phyloP scores from a whole-genome alignment of 2,797 vertebrate genomes.

The Siniperca undulata region DNA sequence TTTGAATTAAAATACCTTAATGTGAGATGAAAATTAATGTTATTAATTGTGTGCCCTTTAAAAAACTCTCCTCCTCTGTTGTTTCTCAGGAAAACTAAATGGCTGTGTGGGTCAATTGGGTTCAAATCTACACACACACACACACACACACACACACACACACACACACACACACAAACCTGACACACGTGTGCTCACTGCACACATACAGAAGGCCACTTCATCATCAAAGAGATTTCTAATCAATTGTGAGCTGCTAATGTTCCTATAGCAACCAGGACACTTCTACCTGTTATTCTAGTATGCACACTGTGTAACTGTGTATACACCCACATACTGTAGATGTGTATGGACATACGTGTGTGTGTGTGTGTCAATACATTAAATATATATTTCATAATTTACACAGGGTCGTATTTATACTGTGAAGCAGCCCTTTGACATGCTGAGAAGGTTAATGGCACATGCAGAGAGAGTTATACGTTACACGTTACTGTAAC shows the following conservation, averaged over 20 bases:
- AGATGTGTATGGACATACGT: background rate
- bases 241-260: slow-evolving; percentile 52
- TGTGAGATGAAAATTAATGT: background rate
- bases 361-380: background rate
- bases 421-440: slow-evolving; percentile 17
- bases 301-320: slow-evolving; percentile 1
- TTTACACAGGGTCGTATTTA: background rate
- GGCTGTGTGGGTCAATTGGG: background rate
- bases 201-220: slow-evolving; percentile 35
- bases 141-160: slow-evolving; percentile 6
- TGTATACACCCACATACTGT: slow-evolving; percentile 12
- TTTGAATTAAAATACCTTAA: slow-evolving; percentile 11
- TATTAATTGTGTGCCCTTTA: background rate
- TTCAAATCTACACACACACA: slow-evolving; percentile 13
- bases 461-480: background rate
- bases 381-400: background rate
- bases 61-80: background rate
- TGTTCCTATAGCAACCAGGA: slow-evolving; percentile 69
- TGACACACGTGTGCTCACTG: slow-evolving; percentile 7
- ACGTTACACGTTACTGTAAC: slow-evolving; percentile 7
- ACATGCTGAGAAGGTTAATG: slow-evolving; percentile 30
- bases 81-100: slow-evolving; percentile 8
- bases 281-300: slow-evolving; percentile 47
- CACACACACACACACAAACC: slow-evolving; percentile 5
- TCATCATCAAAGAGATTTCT: slow-evolving; percentile 59